phyloP scores from a whole-genome alignment of 2,888 invertebrate species.

The Polietes domitor region DNA sequence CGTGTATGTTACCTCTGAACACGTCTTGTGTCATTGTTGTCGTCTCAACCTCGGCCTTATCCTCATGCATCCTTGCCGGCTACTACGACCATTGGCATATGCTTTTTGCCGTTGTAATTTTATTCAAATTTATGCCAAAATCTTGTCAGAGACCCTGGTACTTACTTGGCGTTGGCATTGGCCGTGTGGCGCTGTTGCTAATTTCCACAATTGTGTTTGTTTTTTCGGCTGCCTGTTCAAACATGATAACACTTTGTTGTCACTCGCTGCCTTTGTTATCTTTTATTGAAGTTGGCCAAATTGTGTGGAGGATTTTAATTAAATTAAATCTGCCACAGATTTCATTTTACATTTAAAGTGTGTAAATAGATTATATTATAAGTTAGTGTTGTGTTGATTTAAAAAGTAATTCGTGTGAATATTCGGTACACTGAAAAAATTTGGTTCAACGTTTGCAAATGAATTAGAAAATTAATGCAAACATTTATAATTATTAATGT shows the following conservation, averaged over 20 bases:
- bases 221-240: conserved; percentile 56
- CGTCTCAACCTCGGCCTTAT: conserved; percentile 38
- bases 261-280: background rate
- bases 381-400: background rate
- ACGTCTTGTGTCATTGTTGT: conserved; percentile 69
- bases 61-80: conserved; percentile 5
- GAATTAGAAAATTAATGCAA: too few species aligned
- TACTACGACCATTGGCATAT: conserved; percentile 52
- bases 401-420: background rate
- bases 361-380: background rate
- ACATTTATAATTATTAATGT: too few species aligned
- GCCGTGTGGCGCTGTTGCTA: conserved; percentile 12
- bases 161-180: background rate
- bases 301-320: conserved; percentile 13
- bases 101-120: conserved; percentile 64
- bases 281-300: background rate
- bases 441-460: too few species aligned
- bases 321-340: conserved; percentile 11
- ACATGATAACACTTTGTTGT: conserved; percentile 55
- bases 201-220: conserved; percentile 49
- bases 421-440: background rate
- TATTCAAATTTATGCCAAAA: conserved; percentile 78
- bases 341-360: background rate
- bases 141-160: conserved; percentile 70
- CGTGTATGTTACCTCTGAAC: conserved; percentile 74